phyloP scores from a whole-genome alignment of 2,888 invertebrate genomes.

The Hipparchia sbordonii region DNA sequence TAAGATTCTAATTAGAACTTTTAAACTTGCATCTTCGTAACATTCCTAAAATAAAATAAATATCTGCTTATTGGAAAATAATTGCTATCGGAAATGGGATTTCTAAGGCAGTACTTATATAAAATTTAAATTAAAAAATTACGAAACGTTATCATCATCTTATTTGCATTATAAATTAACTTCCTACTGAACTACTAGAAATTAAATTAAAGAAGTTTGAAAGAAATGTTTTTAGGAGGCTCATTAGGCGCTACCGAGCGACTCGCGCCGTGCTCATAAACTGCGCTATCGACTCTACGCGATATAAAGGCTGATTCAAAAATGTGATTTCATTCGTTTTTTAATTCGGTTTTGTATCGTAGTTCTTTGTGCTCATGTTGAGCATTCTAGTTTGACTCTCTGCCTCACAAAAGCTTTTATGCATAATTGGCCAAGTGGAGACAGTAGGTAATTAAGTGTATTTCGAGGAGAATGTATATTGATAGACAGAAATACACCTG shows the following conservation, averaged over 20 bases:
- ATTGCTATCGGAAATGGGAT: not conserved
- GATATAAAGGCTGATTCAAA: slow-evolving; percentile 45
- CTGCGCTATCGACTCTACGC: slow-evolving; percentile 47
- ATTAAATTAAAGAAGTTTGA: slow-evolving; percentile 52
- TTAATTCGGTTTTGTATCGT: not conserved
- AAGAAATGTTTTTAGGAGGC: slow-evolving; percentile 50
- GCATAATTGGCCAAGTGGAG: too few species aligned
- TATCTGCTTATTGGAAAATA: not conserved
- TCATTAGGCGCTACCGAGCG: slow-evolving; percentile 71
- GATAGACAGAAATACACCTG: too few species aligned
- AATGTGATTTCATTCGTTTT: not conserved
- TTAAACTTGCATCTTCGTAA: not conserved
- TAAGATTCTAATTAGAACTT: not conserved
- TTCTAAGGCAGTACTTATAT: not conserved
- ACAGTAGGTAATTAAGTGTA: too few species aligned
- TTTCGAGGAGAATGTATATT: too few species aligned
- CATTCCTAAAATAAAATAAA: not conserved
- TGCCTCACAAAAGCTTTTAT: too few species aligned
- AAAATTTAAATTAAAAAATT: not conserved
- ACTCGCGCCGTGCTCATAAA: slow-evolving; percentile 50
- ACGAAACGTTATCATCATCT: not conserved
- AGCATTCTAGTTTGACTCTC: too few species aligned
- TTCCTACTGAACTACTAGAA: not conserved
- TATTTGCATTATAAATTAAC: not conserved
- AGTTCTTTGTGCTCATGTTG: too few species aligned